Evolutionary conservation across 2,113 vertebrate species (phyloP).

Genomic region (Campylomormyrus numenius): DNA sequence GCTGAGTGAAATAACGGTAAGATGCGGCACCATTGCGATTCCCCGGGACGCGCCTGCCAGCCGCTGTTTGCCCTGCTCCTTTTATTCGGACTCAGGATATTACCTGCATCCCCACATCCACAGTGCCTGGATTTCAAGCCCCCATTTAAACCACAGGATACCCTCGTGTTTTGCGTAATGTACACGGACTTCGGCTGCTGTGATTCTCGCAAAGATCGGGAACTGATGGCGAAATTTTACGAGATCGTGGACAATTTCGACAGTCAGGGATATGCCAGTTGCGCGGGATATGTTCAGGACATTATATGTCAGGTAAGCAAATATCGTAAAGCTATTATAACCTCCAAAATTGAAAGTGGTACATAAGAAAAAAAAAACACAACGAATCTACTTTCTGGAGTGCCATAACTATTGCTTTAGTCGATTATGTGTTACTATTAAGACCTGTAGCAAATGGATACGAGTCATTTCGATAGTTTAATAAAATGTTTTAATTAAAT

Average conservation of each 20-base stretch:
- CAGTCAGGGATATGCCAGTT: constrained; percentile 55
- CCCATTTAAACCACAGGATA: constrained; percentile 72
- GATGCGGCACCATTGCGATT: constrained; percentile 30
- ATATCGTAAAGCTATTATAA: not conserved
- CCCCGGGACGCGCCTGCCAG: not conserved
- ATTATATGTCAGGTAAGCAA: constrained; percentile 83
- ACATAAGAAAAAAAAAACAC: not conserved
- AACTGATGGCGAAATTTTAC: constrained; percentile 70
- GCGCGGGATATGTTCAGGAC: constrained; percentile 75
- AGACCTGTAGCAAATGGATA: not conserved
- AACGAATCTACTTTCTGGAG: not conserved
- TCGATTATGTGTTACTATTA: not conserved
- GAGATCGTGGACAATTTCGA: constrained; percentile 62
- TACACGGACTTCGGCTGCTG: constrained; percentile 89
- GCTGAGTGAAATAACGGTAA: constrained; percentile 12
- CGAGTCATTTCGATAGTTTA: not conserved
- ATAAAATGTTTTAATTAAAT: not conserved
- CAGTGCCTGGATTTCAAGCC: constrained; percentile 95
- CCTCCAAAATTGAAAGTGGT: not conserved
- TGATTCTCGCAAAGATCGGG: constrained; percentile 63
- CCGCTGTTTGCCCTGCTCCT: constrained; percentile 1
- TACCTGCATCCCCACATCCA: constrained; percentile 63
- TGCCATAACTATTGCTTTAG: not conserved
- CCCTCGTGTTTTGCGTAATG: constrained; percentile 76
- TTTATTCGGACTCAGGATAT: constrained; percentile 18